A percentile compares a stretch with the other conserved stretches of the same genome.
phyloP scores from a whole-genome alignment of 35 echinoderm and acorn worm species.

The Amphiura filiformis region DNA sequence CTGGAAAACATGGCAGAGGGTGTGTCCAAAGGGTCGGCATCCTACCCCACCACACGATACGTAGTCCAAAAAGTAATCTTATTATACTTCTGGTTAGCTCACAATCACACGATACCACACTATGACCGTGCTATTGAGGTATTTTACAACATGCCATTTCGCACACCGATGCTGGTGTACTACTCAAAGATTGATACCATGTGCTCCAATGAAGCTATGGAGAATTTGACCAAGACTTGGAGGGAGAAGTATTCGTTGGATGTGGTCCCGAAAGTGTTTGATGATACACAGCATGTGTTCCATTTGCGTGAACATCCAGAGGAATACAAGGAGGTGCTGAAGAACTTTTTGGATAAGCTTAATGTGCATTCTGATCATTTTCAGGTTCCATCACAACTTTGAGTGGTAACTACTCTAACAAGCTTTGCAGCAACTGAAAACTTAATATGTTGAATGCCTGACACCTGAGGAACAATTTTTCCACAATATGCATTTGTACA shows the following conservation, averaged over 20 bases:
- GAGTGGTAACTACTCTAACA: no score
- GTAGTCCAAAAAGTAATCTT: not conserved
- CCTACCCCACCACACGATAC: slow-evolving; percentile 19
- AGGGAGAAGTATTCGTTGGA: slow-evolving; percentile 4
- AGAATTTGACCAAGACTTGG: slow-evolving; percentile 18
- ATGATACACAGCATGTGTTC: slow-evolving; percentile 37
- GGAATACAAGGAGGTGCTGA: slow-evolving; percentile 23
- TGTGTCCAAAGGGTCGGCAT: slow-evolving; percentile 16
- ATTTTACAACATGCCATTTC: slow-evolving; percentile 37
- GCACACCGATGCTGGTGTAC: slow-evolving; percentile 24
- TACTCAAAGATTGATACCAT: slow-evolving; percentile 28
- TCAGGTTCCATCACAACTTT: no score
- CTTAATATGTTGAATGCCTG: no score
- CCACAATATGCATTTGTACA: no score
- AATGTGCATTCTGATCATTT: not conserved
- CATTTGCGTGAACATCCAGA: slow-evolving; percentile 29
- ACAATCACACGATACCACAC: not conserved
- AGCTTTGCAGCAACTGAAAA: no score
- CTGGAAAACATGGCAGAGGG: slow-evolving; percentile 49
- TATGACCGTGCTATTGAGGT: no score
- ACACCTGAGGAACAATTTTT: no score
- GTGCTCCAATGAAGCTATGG: slow-evolving; percentile 17
- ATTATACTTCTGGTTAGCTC: slow-evolving; percentile 46
- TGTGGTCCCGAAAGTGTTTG: slow-evolving; percentile 18
- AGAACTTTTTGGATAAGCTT: slow-evolving; percentile 34